These are phyloP conservation scores for Tenebrio molitor DNA, from an alignment of 1,140 invertebrate genomes.

Conservation along the genomic window DNA sequence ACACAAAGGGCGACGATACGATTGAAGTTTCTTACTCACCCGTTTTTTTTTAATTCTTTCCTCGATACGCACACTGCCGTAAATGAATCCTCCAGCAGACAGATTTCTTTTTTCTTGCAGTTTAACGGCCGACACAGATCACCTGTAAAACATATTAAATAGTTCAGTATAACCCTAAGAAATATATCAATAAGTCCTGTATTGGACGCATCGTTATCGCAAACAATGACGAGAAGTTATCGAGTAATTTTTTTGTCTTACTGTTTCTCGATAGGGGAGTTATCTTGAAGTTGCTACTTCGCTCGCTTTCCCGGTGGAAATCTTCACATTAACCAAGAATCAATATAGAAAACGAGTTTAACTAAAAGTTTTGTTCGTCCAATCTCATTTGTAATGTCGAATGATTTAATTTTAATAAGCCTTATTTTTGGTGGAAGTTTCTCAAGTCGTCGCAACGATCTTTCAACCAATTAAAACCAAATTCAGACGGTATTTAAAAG, in stretches of 20 bases:
- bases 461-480: conserved; percentile 21
- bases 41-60: conserved; percentile 86
- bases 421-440: conserved; percentile 26
- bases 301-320: conserved; percentile 2
- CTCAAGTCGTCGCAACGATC: conserved; percentile 24
- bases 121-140: conserved; percentile 88
- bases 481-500: conserved; percentile 33
- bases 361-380: conserved; percentile 21
- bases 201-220: conserved; percentile 24
- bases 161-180: background rate
- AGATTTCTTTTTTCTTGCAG: conserved; percentile 90
- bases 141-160: conserved; percentile 71
- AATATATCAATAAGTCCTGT: conserved; percentile 10
- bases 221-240: conserved; percentile 36
- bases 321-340: conserved; percentile 16
- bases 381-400: conserved; percentile 29
- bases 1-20: conserved; percentile 3
- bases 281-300: conserved; percentile 18
- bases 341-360: conserved; percentile 20
- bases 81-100: conserved; percentile 86
- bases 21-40: conserved; percentile 70
- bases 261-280: conserved; percentile 22
- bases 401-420: conserved; percentile 41
- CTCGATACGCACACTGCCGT: conserved; percentile 90
- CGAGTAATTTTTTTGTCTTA: conserved; percentile 31